Base-by-base conservation (phyloP, 92 coral and sea anemone genomes). In the Phymanthus crucifer region DNA sequence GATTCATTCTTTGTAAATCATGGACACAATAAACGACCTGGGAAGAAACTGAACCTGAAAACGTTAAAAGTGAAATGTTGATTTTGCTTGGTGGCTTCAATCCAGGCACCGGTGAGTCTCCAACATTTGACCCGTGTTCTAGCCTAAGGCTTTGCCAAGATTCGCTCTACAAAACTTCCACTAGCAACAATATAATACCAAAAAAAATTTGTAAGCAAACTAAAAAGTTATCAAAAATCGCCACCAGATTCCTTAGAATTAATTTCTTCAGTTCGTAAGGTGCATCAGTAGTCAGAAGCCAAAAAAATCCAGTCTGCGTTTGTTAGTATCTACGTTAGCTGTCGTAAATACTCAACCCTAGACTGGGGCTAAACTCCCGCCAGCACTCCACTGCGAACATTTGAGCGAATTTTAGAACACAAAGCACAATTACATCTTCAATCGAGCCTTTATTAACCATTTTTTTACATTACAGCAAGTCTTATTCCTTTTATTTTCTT, bases 1-100 rank as follows among this genome's bases (percentile, higher is more conserved):
- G 34, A 67, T 40, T 46, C 87, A 87, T 78, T 79, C 90, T 71
- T 77, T n/a, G 57, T 83, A 74, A 77, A 78, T 73, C 72, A 78
- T 40, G 72, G 69, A 78, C 78, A 87, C 80, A 78, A 82, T 54
- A 79, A 61, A 54, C 83, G 26, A 64, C 84, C n/a, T n/a, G n/a
- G n/a, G n/a, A n/a, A n/a, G 68, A 78, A 77, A 35, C 11, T 27
- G 14, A 77, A 37, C 48, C 81, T 77, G 9, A 37, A 23, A 23
- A 77, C 72, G 65, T 64, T 64, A n/a, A 13, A 58, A 6, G 7
- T 37, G 57, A n/a, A 37, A 16, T 57, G 35, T n/a, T 40, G 75
- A 71, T 37, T 71, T 38, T 23, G 50, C 3, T 40, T 77, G 43
- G 34, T 34, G 40, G 65, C 40, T 69, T 13, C 57, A 61, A 27